Conservation (phyloP, 2,888 invertebrate species). For the Drosophila macrospina region DNA sequence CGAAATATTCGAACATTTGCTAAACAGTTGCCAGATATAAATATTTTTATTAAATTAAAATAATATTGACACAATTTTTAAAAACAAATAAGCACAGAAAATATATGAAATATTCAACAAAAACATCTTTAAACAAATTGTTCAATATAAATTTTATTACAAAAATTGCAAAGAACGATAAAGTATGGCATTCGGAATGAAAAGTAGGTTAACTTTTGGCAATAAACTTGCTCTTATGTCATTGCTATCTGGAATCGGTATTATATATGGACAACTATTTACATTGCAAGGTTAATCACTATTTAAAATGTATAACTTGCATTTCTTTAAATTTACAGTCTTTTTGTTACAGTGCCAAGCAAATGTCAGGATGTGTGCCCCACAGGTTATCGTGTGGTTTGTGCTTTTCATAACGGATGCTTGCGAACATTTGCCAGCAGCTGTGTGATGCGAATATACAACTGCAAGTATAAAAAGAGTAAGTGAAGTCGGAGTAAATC, state of each 20-base stretch:
- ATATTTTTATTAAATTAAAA: conserved; percentile 38
- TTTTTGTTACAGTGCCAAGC: conserved; percentile 35
- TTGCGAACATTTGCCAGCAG: conserved; percentile 64
- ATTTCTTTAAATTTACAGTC: background rate
- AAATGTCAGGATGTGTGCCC: conserved; percentile 73
- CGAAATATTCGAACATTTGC: background rate
- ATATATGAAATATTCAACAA: conserved; percentile 21
- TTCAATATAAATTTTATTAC: conserved; percentile 39
- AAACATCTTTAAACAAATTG: conserved; percentile 6
- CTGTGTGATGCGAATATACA: conserved; percentile 68
- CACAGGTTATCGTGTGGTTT: conserved; percentile 61
- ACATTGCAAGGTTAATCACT: conserved; percentile 39
- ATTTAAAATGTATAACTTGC: background rate
- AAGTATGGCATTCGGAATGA: conserved; percentile 44
- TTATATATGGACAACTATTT: conserved; percentile 38
- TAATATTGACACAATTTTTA: conserved; percentile 47
- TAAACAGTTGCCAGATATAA: conserved; percentile 21
- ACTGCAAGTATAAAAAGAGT: conserved; percentile 70
- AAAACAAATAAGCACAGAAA: conserved; percentile 37
- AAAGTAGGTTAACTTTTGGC: conserved; percentile 15
- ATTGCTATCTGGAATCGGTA: conserved; percentile 26
- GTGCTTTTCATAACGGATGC: conserved; percentile 60
- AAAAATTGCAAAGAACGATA: conserved; percentile 16
- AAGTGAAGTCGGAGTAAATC: conserved; percentile 3
- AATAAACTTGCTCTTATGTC: conserved; percentile 28